These are phyloP conservation scores for Agriopis leucophaearia DNA, from an alignment of 2,888 invertebrate species.

Conservation along the genomic window DNA sequence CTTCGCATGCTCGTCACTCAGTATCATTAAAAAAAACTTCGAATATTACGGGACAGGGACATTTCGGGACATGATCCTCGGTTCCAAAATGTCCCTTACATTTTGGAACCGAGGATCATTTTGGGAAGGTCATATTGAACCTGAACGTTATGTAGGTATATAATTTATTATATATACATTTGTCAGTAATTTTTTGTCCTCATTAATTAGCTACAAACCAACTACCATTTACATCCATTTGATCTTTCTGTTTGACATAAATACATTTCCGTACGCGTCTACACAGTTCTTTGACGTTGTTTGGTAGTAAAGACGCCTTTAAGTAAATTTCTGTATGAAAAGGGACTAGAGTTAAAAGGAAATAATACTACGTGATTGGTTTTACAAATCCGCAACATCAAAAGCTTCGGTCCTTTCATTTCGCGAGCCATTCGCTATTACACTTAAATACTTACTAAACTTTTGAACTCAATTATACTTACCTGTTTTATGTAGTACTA, in stretches of 20 bases:
- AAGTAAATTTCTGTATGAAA: conserved; percentile 52
- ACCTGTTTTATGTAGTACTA: conserved; percentile 51
- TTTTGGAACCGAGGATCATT: no score
- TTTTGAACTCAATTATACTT: conserved; percentile 61
- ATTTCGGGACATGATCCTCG: no score
- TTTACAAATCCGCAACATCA: conserved; percentile 67
- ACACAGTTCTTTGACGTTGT: conserved; percentile 40
- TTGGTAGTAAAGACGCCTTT: conserved; percentile 38
- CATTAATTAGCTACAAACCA: neutral
- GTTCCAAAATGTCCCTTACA: no score
- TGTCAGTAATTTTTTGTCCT: neutral
- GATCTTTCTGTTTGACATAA: conserved; percentile 35
- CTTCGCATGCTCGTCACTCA: no score
- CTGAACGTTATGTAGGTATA: no score
- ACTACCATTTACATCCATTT: conserved; percentile 4
- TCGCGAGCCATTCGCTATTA: conserved; percentile 61
- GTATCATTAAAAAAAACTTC: no score
- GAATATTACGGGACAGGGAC: no score
- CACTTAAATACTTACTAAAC: conserved; percentile 60
- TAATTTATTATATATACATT: no score
- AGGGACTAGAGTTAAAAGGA: conserved; percentile 60
- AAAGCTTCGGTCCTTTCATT: conserved; percentile 64
- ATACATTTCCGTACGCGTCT: conserved; percentile 30
- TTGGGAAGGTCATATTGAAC: no score
- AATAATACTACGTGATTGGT: conserved; percentile 66